These are phyloP conservation scores for Pseudochirops corinnae DNA, from an alignment of 2,797 vertebrate species.

Conservation along the genomic window DNA sequence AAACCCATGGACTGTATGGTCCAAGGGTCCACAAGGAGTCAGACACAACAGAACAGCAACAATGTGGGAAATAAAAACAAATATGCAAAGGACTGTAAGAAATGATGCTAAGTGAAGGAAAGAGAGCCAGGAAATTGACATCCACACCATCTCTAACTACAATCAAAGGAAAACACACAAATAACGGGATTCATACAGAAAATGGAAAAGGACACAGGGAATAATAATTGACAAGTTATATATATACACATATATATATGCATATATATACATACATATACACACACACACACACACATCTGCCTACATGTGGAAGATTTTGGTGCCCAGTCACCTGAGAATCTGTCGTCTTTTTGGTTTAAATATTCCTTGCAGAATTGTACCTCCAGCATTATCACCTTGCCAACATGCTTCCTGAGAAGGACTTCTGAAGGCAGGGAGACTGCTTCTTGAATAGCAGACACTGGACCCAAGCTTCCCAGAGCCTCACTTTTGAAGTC, in stretches of 20 bases:
- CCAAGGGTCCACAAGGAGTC: neutral
- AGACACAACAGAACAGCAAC: neutral
- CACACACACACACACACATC: no score
- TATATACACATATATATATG: no score
- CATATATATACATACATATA: fast-evolving
- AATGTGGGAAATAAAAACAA: neutral
- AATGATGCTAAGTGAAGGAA: neutral
- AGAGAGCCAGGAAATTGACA: neutral
- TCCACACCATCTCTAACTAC: neutral
- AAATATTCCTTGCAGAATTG: neutral
- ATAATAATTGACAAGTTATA: neutral
- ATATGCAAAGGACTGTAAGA: neutral
- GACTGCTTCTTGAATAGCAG: neutral
- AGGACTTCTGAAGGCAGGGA: neutral
- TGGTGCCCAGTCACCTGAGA: neutral
- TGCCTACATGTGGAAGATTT: neutral
- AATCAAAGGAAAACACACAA: neutral
- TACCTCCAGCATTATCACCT: neutral
- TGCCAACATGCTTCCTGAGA: neutral
- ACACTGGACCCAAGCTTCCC: neutral
- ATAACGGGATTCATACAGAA: neutral
- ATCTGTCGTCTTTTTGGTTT: neutral
- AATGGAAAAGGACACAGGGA: neutral
- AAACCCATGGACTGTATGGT: neutral
- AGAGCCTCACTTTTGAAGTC: neutral